These are phyloP conservation scores for Dipus sagitta DNA, from an alignment of 2,797 vertebrate genomes.

Conservation along the genomic window DNA sequence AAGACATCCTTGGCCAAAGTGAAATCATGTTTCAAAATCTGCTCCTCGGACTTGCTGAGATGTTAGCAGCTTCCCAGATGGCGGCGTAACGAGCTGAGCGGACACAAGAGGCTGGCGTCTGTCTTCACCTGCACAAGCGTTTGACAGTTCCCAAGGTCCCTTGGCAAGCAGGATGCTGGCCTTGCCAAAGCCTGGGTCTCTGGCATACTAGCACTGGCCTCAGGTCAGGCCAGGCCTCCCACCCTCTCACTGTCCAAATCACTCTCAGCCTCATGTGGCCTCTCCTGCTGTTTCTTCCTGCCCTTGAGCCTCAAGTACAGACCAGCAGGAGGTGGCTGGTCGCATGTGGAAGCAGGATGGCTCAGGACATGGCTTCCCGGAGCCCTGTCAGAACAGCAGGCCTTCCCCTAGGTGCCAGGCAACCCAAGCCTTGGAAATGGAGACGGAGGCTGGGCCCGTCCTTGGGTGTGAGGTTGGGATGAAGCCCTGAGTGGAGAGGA, in stretches of 20 bases:
- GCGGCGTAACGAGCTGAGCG: constrained; percentile 53
- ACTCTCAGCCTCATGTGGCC: background rate
- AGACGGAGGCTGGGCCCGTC: background rate
- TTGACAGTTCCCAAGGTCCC: constrained; percentile 66
- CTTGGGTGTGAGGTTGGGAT: background rate
- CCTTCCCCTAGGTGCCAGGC: constrained; percentile 55
- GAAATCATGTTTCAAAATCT: constrained; percentile 48
- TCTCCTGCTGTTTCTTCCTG: constrained; percentile 28
- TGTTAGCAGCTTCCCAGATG: constrained; percentile 36
- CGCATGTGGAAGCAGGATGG: constrained; percentile 4
- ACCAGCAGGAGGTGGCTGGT: background rate
- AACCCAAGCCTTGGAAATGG: constrained; percentile 29
- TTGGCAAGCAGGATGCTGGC: constrained; percentile 66
- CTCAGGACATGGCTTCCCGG: background rate
- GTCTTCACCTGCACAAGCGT: constrained; percentile 58
- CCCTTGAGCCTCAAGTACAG: background rate
- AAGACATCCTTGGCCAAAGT: constrained; percentile 9
- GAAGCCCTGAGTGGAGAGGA: background rate
- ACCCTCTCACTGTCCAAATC: constrained; percentile 47
- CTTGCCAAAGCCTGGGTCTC: constrained; percentile 71
- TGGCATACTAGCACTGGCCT: constrained; percentile 28
- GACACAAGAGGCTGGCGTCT: constrained; percentile 76
- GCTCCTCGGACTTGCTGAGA: constrained; percentile 16
- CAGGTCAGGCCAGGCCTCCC: constrained; percentile 62
- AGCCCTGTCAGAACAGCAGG: background rate